These are phyloP conservation scores for Amblyteles armatorius DNA, from an alignment of 2,888 invertebrate species.

Conservation along the genomic window DNA sequence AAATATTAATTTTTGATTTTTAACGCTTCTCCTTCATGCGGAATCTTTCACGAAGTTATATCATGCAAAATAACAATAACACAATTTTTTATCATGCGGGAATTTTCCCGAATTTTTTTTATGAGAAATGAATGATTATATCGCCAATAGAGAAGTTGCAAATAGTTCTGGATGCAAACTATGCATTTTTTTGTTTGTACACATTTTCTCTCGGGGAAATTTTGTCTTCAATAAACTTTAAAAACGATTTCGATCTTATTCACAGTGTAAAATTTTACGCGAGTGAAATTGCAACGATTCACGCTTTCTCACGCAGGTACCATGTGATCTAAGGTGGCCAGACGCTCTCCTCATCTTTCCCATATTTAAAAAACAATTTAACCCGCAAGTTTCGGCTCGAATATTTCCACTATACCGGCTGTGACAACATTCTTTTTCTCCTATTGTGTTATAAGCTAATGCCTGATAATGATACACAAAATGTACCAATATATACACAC, in stretches of 20 bases:
- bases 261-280: not conserved
- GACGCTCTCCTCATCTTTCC: conserved; percentile 24
- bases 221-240: not conserved
- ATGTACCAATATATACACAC: conserved; percentile 21
- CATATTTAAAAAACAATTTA: not conserved
- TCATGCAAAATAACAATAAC: no score
- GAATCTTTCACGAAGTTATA: no score
- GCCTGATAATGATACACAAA: conserved; percentile 25
- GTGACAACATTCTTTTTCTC: not conserved
- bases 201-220: not conserved
- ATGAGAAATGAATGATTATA: not conserved
- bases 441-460: conserved; percentile 36
- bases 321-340: conserved; percentile 17
- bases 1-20: no score
- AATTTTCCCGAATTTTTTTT: no score
- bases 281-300: not conserved
- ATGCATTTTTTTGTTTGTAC: not conserved
- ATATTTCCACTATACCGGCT: not conserved
- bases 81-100: no score
- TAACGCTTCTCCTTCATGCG: no score
- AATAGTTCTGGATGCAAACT: not conserved
- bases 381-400: conserved; percentile 22
- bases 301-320: conserved; percentile 25
- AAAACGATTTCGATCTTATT: not conserved
- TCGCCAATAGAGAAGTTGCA: not conserved